Base-by-base conservation (phyloP, 2,113 vertebrate genomes). In the Boleophthalmus pectinirostris region DNA sequence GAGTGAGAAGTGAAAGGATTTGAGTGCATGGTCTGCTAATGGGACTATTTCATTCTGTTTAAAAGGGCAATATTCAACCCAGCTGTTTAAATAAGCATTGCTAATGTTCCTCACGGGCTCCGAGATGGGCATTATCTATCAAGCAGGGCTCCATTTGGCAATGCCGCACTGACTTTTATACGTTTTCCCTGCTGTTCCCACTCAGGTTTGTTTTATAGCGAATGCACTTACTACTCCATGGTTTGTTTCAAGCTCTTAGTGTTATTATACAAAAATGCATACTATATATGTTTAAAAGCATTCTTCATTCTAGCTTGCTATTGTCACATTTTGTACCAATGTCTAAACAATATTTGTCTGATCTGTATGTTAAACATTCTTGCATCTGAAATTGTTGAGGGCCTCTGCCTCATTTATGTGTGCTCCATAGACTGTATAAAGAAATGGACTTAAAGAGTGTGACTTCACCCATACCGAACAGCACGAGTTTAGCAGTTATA, bases 21-120 rank as follows among this genome's bases (percentile, higher is more conserved):
- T 47, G 68, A 85, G 80, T 82, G 82, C 67, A 81, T 63, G 54
- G 76, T 77, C 71, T 54, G 45, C 82, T 84, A 90, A 88, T 88
- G 85, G 82, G 82, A 86, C 83, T 83, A 78, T 89, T 87, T 80
- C 68, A 82, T 88, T 89, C 77, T 63, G 84, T 91, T 89, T 92
- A 89, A 90, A 88, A 85, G 74, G 82, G 75, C 79, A 88, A 88
- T 88, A 90, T 88, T 88, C 85, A 81, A 60, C 78, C 82, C 72
- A 84, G 78, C 85, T 89, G 82, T 89, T 93, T 86, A 90, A 90
- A 88, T 89, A 90, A 87, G 84, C 85, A 88, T 79, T 66, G 74
- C 84, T 88, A 85, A 87, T 88, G 82, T 80, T 84, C 84, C 85
- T 88, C 72, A 74, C 82, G 74, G 85, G 64, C 82, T 85, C 82